These are phyloP conservation scores for Oryzias melastigma DNA, from an alignment of 2,113 vertebrate species.

Conservation along the genomic window DNA sequence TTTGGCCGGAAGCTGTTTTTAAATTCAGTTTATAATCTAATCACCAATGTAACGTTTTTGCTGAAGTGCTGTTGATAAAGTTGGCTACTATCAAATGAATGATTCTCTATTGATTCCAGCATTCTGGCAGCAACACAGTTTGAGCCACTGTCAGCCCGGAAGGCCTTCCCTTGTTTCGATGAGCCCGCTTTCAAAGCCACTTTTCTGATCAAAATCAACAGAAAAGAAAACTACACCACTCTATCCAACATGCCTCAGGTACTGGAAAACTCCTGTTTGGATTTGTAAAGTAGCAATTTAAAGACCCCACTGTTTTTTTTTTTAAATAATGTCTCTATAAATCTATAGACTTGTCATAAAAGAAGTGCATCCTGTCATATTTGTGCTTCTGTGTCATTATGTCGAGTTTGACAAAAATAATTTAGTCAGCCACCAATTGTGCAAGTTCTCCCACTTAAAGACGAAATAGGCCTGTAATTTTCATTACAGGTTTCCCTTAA, in stretches of 20 bases:
- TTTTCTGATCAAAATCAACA: constrained; percentile 85
- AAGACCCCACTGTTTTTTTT: background rate
- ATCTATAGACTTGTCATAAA: too few species aligned
- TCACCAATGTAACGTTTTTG: too few species aligned
- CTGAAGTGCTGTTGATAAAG: too few species aligned
- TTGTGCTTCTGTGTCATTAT: too few species aligned
- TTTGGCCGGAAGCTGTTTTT: background rate
- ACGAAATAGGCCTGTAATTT: too few species aligned
- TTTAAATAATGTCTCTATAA: too few species aligned
- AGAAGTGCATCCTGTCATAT: too few species aligned
- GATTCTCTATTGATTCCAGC: constrained; percentile 63
- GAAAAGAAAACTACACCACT: constrained; percentile 79
- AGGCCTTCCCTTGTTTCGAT: constrained; percentile 97
- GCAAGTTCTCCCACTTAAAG: too few species aligned
- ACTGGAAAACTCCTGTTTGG: background rate
- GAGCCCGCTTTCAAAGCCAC: constrained; percentile 94
- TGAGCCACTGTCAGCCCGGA: constrained; percentile 90
- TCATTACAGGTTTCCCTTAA: too few species aligned
- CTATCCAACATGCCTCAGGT: constrained; percentile 98
- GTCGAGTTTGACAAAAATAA: too few species aligned
- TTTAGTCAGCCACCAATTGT: too few species aligned
- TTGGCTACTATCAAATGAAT: background rate
- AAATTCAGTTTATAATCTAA: too few species aligned
- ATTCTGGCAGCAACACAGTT: constrained; percentile 95
- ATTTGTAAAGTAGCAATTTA: background rate